Evolutionary conservation across 2,888 invertebrate species (phyloP).

Genomic region (Megaustenia siamemsis): DNA sequence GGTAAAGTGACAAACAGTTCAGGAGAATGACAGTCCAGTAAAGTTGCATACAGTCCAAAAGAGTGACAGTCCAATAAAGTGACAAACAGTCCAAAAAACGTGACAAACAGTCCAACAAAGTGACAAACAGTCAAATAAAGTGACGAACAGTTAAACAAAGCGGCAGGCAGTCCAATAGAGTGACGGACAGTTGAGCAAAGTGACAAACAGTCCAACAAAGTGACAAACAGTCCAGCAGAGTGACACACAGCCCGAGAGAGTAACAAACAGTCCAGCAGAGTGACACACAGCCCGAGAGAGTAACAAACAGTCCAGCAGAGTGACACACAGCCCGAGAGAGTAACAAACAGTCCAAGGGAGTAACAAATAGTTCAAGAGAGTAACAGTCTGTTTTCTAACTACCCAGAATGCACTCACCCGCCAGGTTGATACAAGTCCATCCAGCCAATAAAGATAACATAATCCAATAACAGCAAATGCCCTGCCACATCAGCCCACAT

Average conservation of each 20-base stretch:
- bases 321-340: neutral
- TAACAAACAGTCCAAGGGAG: neutral
- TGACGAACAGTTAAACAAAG: too few species aligned
- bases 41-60: too few species aligned
- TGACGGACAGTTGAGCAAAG: too few species aligned
- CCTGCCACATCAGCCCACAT: neutral
- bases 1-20: slow-evolving; percentile 20
- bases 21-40: neutral
- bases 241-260: neutral
- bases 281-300: neutral
- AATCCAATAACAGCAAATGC: neutral
- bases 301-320: neutral
- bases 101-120: too few species aligned
- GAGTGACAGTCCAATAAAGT: too few species aligned
- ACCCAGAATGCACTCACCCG: neutral
- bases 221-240: neutral
- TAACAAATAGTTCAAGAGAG: slow-evolving; percentile 6
- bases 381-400: neutral
- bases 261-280: neutral
- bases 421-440: neutral
- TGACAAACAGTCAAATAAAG: too few species aligned
- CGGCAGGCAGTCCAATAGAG: too few species aligned
- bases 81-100: too few species aligned
- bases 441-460: neutral
- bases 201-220: neutral